Percentiles rank a stretch among this genome's conserved stretches.
Evolutionary conservation across 2,797 vertebrate species (phyloP).

Genomic region (Myotis vivesi): DNA sequence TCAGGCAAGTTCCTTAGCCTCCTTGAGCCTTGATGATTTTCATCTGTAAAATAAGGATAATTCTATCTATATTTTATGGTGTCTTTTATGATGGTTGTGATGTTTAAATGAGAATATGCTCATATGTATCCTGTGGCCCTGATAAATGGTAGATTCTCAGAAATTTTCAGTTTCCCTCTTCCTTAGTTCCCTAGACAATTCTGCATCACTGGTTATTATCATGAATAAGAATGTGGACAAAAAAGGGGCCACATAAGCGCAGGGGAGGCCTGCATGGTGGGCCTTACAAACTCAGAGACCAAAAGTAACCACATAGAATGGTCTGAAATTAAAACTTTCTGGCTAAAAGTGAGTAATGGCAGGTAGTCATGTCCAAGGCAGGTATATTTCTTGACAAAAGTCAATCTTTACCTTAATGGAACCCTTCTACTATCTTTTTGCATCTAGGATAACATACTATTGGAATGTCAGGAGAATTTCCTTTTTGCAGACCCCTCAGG

Average conservation of each 20-base stretch:
- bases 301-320: not conserved
- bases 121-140: not conserved
- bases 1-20: not conserved
- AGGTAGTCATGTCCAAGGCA: not conserved
- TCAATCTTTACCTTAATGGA: not conserved
- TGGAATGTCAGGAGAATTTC: not conserved
- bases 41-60: not conserved
- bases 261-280: not conserved
- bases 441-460: not conserved
- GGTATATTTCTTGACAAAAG: not conserved
- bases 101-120: slow-evolving; percentile 28
- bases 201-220: not conserved
- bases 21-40: slow-evolving; percentile 11
- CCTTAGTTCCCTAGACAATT: not conserved
- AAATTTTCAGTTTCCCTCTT: slow-evolving; percentile 1
- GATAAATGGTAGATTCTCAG: not conserved
- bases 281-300: not conserved
- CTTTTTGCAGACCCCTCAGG: not conserved
- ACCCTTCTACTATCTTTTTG: not conserved
- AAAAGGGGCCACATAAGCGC: not conserved
- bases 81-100: not conserved
- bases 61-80: not conserved
- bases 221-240: not conserved
- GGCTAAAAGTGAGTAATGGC: not conserved
- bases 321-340: not conserved